A percentile compares a stretch with the other conserved stretches of the same genome.
Conservation (phyloP, 2,888 invertebrate species). For the Stegana nigrithorax region DNA sequence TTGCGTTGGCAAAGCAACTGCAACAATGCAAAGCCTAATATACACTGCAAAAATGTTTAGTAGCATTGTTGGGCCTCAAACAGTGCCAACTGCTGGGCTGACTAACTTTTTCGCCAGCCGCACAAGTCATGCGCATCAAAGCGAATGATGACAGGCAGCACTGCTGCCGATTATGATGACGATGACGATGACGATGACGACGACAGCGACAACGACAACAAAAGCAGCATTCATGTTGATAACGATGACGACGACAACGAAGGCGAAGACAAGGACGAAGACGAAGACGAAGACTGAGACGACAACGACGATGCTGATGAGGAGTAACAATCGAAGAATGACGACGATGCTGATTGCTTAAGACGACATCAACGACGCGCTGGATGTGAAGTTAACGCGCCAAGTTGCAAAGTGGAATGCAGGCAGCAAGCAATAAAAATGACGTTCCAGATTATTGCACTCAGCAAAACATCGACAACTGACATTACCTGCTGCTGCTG, state of each 20-base stretch:
- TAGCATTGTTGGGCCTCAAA: not conserved
- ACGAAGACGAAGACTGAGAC: not conserved
- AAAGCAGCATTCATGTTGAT: too few species aligned
- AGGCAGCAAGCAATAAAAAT: slow-evolving; percentile 24
- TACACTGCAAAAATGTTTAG: not conserved
- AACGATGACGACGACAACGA: not conserved
- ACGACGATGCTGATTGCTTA: slow-evolving; percentile 34
- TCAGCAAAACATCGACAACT: slow-evolving; percentile 18
- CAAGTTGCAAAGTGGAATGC: slow-evolving; percentile 13
- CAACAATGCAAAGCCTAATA: not conserved
- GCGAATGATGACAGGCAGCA: slow-evolving; percentile 28
- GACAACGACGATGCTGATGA: not conserved
- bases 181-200: not conserved
- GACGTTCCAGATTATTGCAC: slow-evolving; percentile 25
- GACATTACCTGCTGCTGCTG: not conserved
- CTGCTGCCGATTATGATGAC: slow-evolving; percentile 54
- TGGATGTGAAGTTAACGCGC: not conserved
- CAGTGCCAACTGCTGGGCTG: not conserved
- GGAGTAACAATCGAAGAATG: too few species aligned
- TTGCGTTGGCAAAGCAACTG: slow-evolving; percentile 1
- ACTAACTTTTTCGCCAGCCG: not conserved
- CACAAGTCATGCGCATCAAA: not conserved
- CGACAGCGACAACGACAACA: not conserved
- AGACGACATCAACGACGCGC: slow-evolving; percentile 25
- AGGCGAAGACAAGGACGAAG: not conserved